A percentile compares a stretch with the other conserved stretches of the same genome.
These are phyloP conservation scores for Cetoscarus ocellatus DNA, from an alignment of 2,797 vertebrate genomes.

Conservation along the genomic window DNA sequence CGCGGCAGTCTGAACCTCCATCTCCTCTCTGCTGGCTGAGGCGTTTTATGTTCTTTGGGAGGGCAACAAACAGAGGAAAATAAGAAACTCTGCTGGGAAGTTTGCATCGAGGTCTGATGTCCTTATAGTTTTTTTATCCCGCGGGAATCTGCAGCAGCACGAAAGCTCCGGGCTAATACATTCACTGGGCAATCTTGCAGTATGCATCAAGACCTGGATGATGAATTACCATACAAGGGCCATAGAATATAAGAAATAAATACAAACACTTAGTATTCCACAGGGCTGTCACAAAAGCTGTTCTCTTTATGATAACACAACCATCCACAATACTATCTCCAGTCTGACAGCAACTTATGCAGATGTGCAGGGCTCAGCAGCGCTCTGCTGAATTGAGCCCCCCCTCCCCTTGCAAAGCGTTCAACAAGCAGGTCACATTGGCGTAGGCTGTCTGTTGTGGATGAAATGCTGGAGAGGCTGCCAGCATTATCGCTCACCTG, in stretches of 20 bases:
- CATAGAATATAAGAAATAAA: constrained; percentile 55
- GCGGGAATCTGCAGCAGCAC: constrained; percentile 29
- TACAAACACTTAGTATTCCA: constrained; percentile 75
- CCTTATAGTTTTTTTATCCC: constrained; percentile 48
- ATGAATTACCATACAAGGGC: constrained; percentile 69
- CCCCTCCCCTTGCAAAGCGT: constrained; percentile 51
- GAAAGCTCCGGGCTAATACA: constrained; percentile 37
- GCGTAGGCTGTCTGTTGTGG: constrained; percentile 49
- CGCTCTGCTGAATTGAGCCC: constrained; percentile 64
- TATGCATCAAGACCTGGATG: constrained; percentile 55
- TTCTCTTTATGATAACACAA: constrained; percentile 76
- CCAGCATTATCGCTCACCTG: constrained; percentile 64
- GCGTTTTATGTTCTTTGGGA: constrained; percentile 42
- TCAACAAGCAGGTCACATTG: constrained; percentile 82
- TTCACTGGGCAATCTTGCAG: constrained; percentile 36
- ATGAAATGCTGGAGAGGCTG: no score
- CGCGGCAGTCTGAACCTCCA: constrained; percentile 46
- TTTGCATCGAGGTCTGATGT: constrained; percentile 37
- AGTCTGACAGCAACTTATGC: constrained; percentile 81
- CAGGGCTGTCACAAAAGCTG: constrained; percentile 60
- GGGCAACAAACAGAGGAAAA: constrained; percentile 17
- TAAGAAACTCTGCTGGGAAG: constrained; percentile 17
- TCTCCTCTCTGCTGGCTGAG: constrained; percentile 55
- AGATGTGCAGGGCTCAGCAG: constrained; percentile 72
- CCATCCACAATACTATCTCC: constrained; percentile 69